phyloP scores from a whole-genome alignment of 1,140 invertebrate species.

The Dendroctonus ponderosae region DNA sequence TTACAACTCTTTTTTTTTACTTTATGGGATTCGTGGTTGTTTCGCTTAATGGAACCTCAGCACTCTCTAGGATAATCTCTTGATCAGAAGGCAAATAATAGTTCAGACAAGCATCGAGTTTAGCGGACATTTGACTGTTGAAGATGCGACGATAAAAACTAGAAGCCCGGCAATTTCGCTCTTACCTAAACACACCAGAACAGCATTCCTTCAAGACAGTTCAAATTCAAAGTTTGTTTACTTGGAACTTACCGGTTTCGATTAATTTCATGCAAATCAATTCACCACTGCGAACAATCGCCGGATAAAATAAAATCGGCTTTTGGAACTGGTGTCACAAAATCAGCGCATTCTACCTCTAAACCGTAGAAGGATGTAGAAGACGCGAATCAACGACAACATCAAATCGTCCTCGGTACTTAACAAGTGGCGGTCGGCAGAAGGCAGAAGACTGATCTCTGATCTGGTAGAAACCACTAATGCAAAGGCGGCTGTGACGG shows the following conservation, averaged over 20 bases:
- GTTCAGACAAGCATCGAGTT: no score
- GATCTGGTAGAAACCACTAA: conserved; percentile 30
- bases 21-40: no score
- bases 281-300: conserved; percentile 1
- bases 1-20: no score
- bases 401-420: conserved; percentile 15
- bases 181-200: no score
- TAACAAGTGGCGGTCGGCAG: conserved; percentile 37
- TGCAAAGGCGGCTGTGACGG: conserved; percentile 33
- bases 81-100: no score
- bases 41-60: no score
- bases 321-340: not conserved
- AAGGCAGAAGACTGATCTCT: conserved; percentile 23
- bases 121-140: no score
- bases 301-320: conserved; percentile 8
- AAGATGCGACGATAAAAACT: no score
- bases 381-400: conserved; percentile 6
- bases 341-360: conserved; percentile 8
- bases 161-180: no score
- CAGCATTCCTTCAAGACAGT: no score
- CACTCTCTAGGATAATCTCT: no score
- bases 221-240: not conserved
- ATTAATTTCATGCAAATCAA: conserved; percentile 7
- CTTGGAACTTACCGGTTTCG: not conserved
- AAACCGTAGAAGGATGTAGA: conserved; percentile 1